phyloP scores from a whole-genome alignment of 2,113 vertebrate genomes.

The Pogonocichla stellata region DNA sequence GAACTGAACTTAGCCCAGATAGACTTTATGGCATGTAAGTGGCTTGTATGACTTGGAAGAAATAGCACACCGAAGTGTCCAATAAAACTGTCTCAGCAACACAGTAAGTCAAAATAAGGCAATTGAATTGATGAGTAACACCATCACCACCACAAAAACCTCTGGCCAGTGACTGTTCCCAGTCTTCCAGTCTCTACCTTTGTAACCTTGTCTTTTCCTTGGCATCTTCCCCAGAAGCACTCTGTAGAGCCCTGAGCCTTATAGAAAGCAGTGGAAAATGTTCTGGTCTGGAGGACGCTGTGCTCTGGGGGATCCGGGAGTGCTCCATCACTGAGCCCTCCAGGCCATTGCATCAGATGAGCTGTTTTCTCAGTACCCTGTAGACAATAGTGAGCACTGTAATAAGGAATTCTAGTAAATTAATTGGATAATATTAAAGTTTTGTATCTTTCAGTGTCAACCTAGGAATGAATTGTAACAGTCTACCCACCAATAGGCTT shows the following conservation, averaged over 20 bases:
- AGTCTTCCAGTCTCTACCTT: background rate
- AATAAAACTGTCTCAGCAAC: background rate
- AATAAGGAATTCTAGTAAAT: background rate
- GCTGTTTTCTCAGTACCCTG: background rate
- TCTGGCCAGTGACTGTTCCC: background rate
- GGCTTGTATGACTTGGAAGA: constrained; percentile 16
- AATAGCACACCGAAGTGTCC: background rate
- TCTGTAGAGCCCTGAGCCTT: background rate
- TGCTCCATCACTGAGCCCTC: rapidly evolving
- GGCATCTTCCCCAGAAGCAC: background rate
- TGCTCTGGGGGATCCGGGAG: background rate
- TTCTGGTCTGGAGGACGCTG: background rate
- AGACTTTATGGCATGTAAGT: background rate
- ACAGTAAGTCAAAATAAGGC: background rate
- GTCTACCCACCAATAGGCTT: rapidly evolving
- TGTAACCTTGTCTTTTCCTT: background rate
- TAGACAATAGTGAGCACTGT: background rate
- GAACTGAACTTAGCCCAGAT: background rate
- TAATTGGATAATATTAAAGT: background rate
- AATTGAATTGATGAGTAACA: background rate
- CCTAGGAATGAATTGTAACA: background rate
- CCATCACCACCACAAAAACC: background rate
- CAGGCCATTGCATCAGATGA: background rate
- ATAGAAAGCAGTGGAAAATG: background rate
- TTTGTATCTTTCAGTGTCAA: background rate